Base-by-base conservation (phyloP, 1,140 invertebrate species). In the Bombus turneri region DNA sequence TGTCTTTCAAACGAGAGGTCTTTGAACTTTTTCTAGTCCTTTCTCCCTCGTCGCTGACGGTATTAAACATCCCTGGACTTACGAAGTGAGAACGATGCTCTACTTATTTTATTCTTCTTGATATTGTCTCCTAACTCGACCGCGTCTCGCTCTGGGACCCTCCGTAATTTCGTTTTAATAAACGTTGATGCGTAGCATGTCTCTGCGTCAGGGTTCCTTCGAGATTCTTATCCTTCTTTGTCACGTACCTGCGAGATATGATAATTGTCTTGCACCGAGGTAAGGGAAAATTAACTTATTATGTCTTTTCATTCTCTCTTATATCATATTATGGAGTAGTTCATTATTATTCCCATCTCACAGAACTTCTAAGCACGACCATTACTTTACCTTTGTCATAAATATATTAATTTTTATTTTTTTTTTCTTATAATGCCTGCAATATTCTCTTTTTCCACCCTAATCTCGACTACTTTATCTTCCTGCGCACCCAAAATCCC, bases 21-120 rank as follows among this genome's bases (percentile, higher is more conserved):
- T 69, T 47, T 68, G 77, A 79, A 68, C 77, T 79, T 79, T 34
- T 39, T 31, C 39, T 28, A 22, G 75, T 22, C 28, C 41, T 41
- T n/a, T 25, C 12, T 28, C 15, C 37, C 6, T 3, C 25, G 77
- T 68, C 41, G 41, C 8, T 64, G 1, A 6, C 25, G 31, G 64
- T n/a, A 77, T 87, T 62, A 34, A 59, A 59, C 57, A 43, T 69
- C 18, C 41, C 15, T 77, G 75, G 34, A 77, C 43, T n/a, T 37
- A 13, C 10, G 6, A 31, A 6, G 66, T 31, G 18, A 28, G n/a
- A 31, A 47, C 34, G 53, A 81, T 8, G 12, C 34, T 28, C 34
- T 43, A 37, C n/a, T 37, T 47, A 53, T 53, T 47, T 28, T 28
- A 4, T 64, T 43, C n/a, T 34, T 34, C 39, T 28, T 34, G 25